Conservation (phyloP, 2,888 invertebrate species). For the Leptinotarsa rubiginosa region DNA sequence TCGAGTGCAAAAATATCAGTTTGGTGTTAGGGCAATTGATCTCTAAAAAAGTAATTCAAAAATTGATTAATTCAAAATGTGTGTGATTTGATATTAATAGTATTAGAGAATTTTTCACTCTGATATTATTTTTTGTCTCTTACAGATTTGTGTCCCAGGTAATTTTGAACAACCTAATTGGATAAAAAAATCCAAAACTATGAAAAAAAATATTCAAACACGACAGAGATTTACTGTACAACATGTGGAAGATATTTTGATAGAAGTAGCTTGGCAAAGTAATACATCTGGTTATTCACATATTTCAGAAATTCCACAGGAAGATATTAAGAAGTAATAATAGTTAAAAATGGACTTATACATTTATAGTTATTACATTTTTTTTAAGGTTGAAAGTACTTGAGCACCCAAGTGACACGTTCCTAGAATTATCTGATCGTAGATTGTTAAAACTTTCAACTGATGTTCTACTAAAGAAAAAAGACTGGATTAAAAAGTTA, state of each 20-base stretch:
- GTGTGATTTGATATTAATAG: not conserved
- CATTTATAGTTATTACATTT: slow-evolving; percentile 3
- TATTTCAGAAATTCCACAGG: slow-evolving; percentile 80
- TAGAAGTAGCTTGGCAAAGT: slow-evolving; percentile 87
- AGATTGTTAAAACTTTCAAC: slow-evolving; percentile 83
- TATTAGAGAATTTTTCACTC: too few relatives aligned
- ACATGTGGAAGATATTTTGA: slow-evolving; percentile 82
- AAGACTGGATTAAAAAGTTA: slow-evolving; percentile 81
- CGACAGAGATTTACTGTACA: slow-evolving; percentile 78
- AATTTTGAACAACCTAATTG: slow-evolving; percentile 84
- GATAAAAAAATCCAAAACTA: slow-evolving; percentile 81
- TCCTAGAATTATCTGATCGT: slow-evolving; percentile 89
- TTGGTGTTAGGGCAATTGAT: too few relatives aligned
- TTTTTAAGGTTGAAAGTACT: slow-evolving; percentile 78
- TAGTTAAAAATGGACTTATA: slow-evolving; percentile 2
- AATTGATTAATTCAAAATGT: not conserved
- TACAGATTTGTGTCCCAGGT: slow-evolving; percentile 67
- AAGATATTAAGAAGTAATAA: slow-evolving; percentile 76
- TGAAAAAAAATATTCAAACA: slow-evolving; percentile 69
- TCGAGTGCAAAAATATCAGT: too few relatives aligned
- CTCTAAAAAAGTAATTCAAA: too few relatives aligned
- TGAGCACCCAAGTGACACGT: slow-evolving; percentile 88
- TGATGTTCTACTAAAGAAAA: slow-evolving; percentile 81
- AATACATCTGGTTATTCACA: slow-evolving; percentile 71
- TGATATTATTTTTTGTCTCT: slow-evolving; percentile 37